Evolutionary conservation across 1,140 invertebrate genomes (phyloP).

Genomic region (Bombus consobrinus): DNA sequence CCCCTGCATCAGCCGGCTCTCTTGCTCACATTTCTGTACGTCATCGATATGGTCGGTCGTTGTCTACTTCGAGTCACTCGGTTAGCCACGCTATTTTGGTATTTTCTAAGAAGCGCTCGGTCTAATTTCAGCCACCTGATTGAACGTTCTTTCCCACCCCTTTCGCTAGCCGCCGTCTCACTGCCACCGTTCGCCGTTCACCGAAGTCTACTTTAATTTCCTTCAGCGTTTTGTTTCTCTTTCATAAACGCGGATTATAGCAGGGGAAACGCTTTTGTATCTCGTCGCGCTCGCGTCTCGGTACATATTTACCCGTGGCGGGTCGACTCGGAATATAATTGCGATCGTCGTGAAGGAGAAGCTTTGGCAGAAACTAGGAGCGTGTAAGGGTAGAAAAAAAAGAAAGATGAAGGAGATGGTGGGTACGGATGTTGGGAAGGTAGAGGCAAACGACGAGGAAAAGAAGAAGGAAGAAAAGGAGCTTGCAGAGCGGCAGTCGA

Average conservation of each 20-base stretch:
- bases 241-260: conserved; percentile 52
- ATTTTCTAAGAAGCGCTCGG: conserved; percentile 42
- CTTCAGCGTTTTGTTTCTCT: conserved; percentile 54
- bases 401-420: background rate
- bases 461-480: conserved; percentile 1
- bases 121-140: conserved; percentile 28
- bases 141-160: no score
- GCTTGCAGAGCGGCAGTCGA: conserved; percentile 22
- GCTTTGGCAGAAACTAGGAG: background rate
- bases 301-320: conserved; percentile 50
- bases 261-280: conserved; percentile 46
- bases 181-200: background rate
- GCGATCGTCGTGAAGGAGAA: conserved; percentile 34
- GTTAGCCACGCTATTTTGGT: conserved; percentile 24
- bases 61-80: background rate
- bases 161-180: no score
- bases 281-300: conserved; percentile 39
- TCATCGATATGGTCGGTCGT: background rate
- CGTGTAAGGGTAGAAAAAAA: background rate
- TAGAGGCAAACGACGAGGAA: background rate
- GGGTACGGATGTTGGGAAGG: no score
- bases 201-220: conserved; percentile 43
- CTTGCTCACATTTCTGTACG: background rate
- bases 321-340: conserved; percentile 41
- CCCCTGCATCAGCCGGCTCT: background rate